Conservation (phyloP, 2,113 vertebrate species). For the Dromas ardeola region DNA sequence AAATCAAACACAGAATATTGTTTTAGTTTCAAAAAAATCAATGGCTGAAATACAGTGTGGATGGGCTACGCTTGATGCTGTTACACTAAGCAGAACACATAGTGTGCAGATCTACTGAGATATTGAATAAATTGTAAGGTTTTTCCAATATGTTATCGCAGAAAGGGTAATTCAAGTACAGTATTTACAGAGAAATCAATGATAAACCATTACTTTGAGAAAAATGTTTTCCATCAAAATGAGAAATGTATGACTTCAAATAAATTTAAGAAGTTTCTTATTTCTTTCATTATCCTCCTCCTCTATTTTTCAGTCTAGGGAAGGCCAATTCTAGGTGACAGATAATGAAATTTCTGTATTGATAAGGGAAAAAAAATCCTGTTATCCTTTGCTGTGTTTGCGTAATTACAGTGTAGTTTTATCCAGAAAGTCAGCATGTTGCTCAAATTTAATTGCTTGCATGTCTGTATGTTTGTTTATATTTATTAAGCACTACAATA, state of each 20-base stretch:
- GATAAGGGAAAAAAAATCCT: background rate
- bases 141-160: background rate
- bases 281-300: background rate
- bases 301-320: background rate
- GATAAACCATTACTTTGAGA: background rate
- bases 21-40: background rate
- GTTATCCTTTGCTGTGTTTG: background rate
- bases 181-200: constrained; percentile 46
- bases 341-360: background rate
- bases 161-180: background rate
- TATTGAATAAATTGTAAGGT: background rate
- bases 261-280: background rate
- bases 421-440: background rate
- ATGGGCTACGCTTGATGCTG: background rate
- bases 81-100: background rate
- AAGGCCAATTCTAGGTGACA: background rate
- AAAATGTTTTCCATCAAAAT: constrained; percentile 21
- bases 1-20: background rate
- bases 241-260: background rate
- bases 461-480: background rate
- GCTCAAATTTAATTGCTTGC: background rate
- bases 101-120: background rate
- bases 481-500: background rate
- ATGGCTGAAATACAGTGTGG: background rate
- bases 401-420: background rate